Conservation (phyloP, 2,113 vertebrate species). For the Mus pahari region DNA sequence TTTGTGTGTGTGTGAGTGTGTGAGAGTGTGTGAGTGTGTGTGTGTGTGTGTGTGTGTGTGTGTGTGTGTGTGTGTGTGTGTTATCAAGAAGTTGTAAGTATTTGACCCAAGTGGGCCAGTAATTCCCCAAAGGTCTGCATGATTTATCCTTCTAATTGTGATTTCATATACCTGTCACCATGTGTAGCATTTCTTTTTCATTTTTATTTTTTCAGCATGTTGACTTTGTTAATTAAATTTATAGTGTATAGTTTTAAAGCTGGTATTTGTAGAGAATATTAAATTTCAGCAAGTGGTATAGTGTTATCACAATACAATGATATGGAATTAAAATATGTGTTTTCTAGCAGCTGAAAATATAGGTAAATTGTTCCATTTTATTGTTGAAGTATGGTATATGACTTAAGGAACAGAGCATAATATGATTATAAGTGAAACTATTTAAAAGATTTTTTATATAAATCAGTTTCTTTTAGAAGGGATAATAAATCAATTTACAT, state of each 20-base stretch:
- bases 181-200: background rate
- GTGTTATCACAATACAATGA: background rate
- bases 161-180: background rate
- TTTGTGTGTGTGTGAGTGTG: background rate
- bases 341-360: background rate
- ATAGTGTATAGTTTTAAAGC: background rate
- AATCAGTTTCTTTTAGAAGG: background rate
- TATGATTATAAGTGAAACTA: background rate
- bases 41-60: too few relatives aligned
- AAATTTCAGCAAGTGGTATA: background rate
- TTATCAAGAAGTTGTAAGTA: background rate
- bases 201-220: background rate
- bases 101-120: background rate
- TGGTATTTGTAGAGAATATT: background rate
- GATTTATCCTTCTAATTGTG: background rate
- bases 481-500: background rate
- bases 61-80: too few relatives aligned
- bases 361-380: background rate
- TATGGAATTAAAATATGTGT: background rate
- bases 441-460: background rate
- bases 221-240: background rate
- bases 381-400: background rate
- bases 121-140: background rate
- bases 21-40: too few relatives aligned
- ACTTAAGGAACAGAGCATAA: background rate